Evolutionary conservation across 2,113 vertebrate genomes (phyloP), one percentile per base, ranked within the genome.

Genomic region (Globicephala melas): DNA sequence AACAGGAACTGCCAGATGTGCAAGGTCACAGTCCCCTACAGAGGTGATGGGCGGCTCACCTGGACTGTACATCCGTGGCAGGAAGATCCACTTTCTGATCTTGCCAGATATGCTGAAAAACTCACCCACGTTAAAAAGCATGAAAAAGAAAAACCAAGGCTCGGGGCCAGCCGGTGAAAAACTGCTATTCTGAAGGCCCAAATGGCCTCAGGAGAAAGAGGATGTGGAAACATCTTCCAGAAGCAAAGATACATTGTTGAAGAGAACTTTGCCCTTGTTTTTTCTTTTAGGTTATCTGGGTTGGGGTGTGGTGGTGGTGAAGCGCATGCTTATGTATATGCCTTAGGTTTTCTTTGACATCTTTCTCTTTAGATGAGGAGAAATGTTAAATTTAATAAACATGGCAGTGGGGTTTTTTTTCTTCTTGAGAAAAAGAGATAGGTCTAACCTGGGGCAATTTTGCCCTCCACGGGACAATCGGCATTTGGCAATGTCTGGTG

Each of bases 111-210:
- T 99, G 99, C 96, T 99, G 97, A 99, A 99, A 97, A 99, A 99
- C 0, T 99, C 99, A 23, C 99, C 99, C 0, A 99, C 99, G 99
- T 97, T 99, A 67, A 99, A 99, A 98, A 99, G 99, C 96, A 99
- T 99, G 99, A 99, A 99, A 93, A 99, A 99, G 96, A 99, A 99
- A 98, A 99, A 99, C 98, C 99, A 99, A 95, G 99, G 99, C 0
- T 99, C 99, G 99, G 99, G 31, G 99, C 99, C 0, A 99, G 99
- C 71, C 98, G 99, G 91, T 99, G 99, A 21, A 99, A 99, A 98
- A 99, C 99, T 31, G 99, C 99, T 82, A 99, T 99, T 97, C 99
- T 99, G 89, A 99, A 99, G 99, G 99, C 99, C 96, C 99, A 99
- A 98, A 99, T 28, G 31, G 21, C 14, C 71, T 25, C 5, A 8